These are phyloP conservation scores for Lagria hirta DNA, from an alignment of 2,888 invertebrate species.

Conservation along the genomic window DNA sequence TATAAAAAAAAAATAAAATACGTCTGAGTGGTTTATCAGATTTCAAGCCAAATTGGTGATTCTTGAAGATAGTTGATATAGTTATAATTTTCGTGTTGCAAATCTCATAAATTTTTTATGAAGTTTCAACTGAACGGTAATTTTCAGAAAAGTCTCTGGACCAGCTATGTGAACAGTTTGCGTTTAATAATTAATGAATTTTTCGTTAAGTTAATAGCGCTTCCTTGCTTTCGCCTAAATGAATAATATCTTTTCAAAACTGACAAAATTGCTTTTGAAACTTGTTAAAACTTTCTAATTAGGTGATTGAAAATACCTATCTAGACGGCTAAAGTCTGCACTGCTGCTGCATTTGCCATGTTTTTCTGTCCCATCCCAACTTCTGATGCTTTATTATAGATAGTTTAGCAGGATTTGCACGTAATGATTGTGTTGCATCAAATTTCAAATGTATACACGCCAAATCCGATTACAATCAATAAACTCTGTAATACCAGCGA, in stretches of 20 bases:
- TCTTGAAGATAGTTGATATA: no score
- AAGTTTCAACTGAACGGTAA: constrained; percentile 1
- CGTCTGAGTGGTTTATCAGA: no score
- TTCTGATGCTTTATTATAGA: constrained; percentile 8
- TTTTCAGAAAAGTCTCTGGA: constrained; percentile 9
- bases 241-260: constrained; percentile 52
- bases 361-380: constrained; percentile 13
- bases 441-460: no score
- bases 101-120: no score
- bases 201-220: constrained; percentile 29
- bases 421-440: no score
- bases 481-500: no score
- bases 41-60: no score
- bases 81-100: no score
- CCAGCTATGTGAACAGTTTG: constrained; percentile 34
- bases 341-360: constrained; percentile 9
- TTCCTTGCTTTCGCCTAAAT: constrained; percentile 42
- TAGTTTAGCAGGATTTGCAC: constrained; percentile 9
- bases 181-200: constrained; percentile 36
- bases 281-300: constrained; percentile 54
- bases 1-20: no score
- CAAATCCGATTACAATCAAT: no score
- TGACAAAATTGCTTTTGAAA: constrained; percentile 52
- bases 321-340: constrained; percentile 28
- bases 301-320: constrained; percentile 51